Conservation (phyloP, 2,113 vertebrate genomes). For the Stigmatopora nigra region DNA sequence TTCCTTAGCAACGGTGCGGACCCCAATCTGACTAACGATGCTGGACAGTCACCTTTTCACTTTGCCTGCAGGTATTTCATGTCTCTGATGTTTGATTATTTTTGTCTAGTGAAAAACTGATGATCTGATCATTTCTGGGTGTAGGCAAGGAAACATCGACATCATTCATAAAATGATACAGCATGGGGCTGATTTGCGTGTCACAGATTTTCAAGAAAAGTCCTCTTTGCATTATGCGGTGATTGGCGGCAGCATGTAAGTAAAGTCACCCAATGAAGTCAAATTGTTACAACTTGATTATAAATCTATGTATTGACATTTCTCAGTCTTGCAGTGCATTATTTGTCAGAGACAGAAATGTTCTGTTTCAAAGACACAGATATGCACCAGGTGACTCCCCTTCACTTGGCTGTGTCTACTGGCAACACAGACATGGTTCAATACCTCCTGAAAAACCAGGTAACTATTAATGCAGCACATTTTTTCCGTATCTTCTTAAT, state of each 20-base stretch:
- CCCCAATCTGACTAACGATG: slow-evolving; percentile 66
- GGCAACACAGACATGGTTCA: slow-evolving; percentile 69
- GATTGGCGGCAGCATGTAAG: slow-evolving; percentile 73
- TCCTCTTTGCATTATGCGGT: slow-evolving; percentile 71
- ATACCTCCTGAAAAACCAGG: slow-evolving; percentile 68
- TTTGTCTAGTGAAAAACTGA: background rate
- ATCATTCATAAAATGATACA: slow-evolving; percentile 74
- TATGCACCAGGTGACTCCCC: slow-evolving; percentile 63
- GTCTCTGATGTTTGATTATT: background rate
- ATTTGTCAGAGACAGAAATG: slow-evolving; percentile 70
- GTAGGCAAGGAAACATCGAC: slow-evolving; percentile 70
- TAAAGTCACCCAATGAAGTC: slow-evolving; percentile 8
- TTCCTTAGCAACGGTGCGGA: slow-evolving; percentile 70
- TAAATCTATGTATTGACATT: background rate
- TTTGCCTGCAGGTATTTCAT: slow-evolving; percentile 70
- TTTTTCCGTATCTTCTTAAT: no score
- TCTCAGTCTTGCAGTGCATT: slow-evolving; percentile 68
- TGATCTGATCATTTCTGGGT: background rate
- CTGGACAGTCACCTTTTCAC: slow-evolving; percentile 74
- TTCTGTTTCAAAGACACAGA: slow-evolving; percentile 71
- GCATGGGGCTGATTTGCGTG: slow-evolving; percentile 64
- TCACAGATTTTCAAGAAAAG: slow-evolving; percentile 66
- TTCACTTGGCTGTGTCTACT: slow-evolving; percentile 72
- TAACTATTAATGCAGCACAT: slow-evolving; percentile 16
- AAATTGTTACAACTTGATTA: background rate